Evolutionary conservation across 2,888 invertebrate species (phyloP).

Genomic region (Ommatoiulus sabulosus): DNA sequence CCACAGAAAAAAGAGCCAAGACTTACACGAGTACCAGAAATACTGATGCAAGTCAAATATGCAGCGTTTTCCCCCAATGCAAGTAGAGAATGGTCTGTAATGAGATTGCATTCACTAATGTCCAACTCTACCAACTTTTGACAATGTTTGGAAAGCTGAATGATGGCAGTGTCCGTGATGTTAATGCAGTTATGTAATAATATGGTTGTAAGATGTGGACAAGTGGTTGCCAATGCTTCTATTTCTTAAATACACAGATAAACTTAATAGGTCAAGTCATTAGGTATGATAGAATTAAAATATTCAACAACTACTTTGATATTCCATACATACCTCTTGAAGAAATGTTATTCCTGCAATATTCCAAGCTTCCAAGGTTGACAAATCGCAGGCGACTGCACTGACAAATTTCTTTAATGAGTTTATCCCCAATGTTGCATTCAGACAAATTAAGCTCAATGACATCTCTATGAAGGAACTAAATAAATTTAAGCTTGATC

Average conservation of each 20-base stretch:
- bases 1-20: background rate
- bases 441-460: background rate
- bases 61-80: background rate
- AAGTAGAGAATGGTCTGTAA: background rate
- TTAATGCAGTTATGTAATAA: background rate
- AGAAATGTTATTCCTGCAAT: background rate
- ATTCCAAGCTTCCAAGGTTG: background rate
- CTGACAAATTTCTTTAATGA: background rate
- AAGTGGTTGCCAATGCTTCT: background rate
- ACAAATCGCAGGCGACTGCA: background rate
- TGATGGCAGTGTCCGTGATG: background rate
- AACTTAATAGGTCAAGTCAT: background rate
- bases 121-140: background rate
- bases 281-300: background rate
- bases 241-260: background rate
- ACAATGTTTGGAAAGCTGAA: background rate
- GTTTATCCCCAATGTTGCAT: background rate
- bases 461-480: conserved; percentile 1
- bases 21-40: conserved; percentile 9
- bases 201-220: background rate
- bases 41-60: background rate
- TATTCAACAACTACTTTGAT: background rate
- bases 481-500: background rate
- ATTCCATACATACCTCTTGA: background rate
- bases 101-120: background rate